Conservation (phyloP, 2,797 vertebrate genomes). For the Chrosomus eos region DNA sequence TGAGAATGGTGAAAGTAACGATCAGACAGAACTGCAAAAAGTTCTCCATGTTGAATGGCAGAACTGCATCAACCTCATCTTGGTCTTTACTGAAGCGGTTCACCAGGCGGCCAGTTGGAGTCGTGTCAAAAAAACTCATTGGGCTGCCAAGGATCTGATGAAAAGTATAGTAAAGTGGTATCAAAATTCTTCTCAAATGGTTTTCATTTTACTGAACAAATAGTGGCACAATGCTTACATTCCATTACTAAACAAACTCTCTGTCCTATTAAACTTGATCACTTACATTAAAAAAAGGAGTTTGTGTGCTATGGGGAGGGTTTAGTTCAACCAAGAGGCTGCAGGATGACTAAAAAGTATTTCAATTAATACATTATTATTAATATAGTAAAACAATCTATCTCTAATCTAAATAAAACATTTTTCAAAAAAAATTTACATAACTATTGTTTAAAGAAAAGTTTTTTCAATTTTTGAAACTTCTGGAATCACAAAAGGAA, state of each 20-base stretch:
- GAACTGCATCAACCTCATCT: constrained; percentile 79
- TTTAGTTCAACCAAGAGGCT: not conserved
- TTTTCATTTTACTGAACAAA: constrained; percentile 21
- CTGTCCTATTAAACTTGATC: not conserved
- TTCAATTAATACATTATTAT: not conserved
- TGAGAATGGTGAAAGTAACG: constrained; percentile 70
- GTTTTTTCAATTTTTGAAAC: not conserved
- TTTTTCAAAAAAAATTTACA: not conserved
- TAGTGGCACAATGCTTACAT: not conserved
- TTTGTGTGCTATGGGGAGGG: not conserved
- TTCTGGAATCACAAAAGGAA: not conserved
- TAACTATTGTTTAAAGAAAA: not conserved
- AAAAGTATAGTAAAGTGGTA: not conserved
- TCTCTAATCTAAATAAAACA: not conserved
- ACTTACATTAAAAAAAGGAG: not conserved
- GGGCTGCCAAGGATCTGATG: constrained; percentile 79
- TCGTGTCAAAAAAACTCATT: constrained; percentile 85
- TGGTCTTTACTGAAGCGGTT: constrained; percentile 87
- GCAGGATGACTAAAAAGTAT: not conserved
- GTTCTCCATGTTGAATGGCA: constrained; percentile 78
- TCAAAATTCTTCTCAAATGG: not conserved
- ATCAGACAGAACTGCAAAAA: constrained; percentile 80
- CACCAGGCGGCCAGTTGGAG: constrained; percentile 83
- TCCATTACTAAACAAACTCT: not conserved
- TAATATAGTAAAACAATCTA: not conserved